These are phyloP conservation scores for Nomada fabriciana DNA, from an alignment of 2,888 invertebrate genomes.

Conservation along the genomic window DNA sequence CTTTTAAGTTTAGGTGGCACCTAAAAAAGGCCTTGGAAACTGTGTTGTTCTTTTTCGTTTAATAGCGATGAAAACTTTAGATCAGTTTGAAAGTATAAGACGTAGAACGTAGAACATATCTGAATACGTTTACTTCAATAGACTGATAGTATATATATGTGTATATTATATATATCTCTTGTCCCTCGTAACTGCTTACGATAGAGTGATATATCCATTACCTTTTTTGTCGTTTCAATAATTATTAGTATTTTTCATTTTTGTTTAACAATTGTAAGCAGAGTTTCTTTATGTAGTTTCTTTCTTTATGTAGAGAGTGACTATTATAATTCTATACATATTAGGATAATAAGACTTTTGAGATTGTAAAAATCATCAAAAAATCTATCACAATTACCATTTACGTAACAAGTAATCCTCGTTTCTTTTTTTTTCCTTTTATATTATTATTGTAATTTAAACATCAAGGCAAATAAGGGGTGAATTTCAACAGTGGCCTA, in stretches of 20 bases:
- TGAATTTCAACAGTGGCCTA: conserved; percentile 85
- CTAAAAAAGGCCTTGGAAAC: conserved; percentile 71
- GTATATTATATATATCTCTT: conserved; percentile 21
- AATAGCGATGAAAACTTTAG: conserved; percentile 67
- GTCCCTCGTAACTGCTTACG: conserved; percentile 47
- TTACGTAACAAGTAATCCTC: conserved; percentile 83
- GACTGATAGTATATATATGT: conserved; percentile 28
- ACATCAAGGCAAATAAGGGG: conserved; percentile 85
- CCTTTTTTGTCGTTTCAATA: conserved; percentile 55
- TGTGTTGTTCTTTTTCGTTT: conserved; percentile 33
- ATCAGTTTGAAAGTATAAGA: conserved; percentile 63
- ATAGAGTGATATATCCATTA: conserved; percentile 60
- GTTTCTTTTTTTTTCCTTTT: conserved; percentile 72
- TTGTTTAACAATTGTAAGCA: conserved; percentile 73
- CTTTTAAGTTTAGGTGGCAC: conserved; percentile 59
- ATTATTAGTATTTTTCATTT: conserved; percentile 48
- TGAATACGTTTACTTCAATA: conserved; percentile 52
- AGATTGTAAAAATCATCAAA: conserved; percentile 90
- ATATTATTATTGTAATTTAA: conserved; percentile 83
- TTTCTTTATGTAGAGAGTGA: conserved; percentile 84
- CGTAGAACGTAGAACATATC: conserved; percentile 66
- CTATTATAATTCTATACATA: conserved; percentile 84
- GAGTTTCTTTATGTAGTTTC: conserved; percentile 61
- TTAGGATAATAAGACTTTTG: conserved; percentile 85
- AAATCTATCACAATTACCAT: conserved; percentile 88